Evolutionary conservation across 2,888 invertebrate genomes (phyloP).

Genomic region (Neria commutata): DNA sequence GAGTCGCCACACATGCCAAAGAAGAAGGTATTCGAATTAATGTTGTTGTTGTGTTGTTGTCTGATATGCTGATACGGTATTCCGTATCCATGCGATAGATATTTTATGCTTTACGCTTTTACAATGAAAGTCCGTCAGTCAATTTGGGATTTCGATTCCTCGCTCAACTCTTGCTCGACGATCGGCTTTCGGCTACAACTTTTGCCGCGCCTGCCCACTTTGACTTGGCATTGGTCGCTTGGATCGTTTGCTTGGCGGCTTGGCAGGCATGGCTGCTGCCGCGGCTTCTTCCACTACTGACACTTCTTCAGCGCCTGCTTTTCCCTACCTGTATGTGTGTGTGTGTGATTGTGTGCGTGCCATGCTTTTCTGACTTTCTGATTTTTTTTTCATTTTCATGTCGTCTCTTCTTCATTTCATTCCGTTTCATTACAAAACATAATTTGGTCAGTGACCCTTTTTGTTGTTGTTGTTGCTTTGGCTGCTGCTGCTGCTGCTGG

Average conservation of each 20-base stretch:
- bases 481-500: conserved; percentile 16
- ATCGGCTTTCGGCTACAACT: conserved; percentile 30
- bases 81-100: conserved; percentile 1
- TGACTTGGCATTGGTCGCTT: conserved; percentile 20
- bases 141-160: conserved; percentile 2
- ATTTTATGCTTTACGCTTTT: no score
- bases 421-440: conserved; percentile 50
- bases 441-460: conserved; percentile 62
- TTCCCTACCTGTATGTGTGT: no score
- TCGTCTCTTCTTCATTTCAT: conserved; percentile 29
- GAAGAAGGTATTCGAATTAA: conserved; percentile 1
- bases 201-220: conserved; percentile 14
- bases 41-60: neutral
- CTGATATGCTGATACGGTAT: conserved; percentile 1
- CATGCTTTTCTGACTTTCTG: no score
- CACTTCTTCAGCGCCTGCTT: no score
- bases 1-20: no score
- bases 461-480: conserved; percentile 22
- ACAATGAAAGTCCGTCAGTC: conserved; percentile 4
- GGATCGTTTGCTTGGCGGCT: conserved; percentile 22
- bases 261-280: no score
- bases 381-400: neutral
- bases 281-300: no score
- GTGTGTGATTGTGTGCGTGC: no score
- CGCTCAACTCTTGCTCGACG: conserved; percentile 14